Evolutionary conservation across 2,888 invertebrate genomes (phyloP).

Genomic region (Caenorhabditis zanzibari): DNA sequence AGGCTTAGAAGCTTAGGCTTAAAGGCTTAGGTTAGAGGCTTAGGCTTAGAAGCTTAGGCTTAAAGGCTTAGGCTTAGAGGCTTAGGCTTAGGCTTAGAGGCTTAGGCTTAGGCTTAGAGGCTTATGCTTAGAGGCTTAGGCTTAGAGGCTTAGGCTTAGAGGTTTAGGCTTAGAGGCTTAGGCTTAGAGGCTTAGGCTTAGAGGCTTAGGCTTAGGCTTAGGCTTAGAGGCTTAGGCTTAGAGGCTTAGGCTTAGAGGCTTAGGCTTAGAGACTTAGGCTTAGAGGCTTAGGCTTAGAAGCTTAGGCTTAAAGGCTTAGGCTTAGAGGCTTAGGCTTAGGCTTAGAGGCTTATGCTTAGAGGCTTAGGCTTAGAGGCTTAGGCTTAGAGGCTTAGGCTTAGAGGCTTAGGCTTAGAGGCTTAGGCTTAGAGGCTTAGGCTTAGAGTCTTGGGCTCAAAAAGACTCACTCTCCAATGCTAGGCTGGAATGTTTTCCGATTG

Average conservation of each 20-base stretch:
- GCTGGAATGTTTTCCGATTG: conserved; percentile 53
- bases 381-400: neutral
- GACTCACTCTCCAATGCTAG: conserved; percentile 76
- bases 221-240: neutral
- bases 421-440: neutral
- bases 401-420: neutral
- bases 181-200: no score
- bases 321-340: neutral
- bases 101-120: no score
- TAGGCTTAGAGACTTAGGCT: no score
- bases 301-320: no score
- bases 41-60: no score
- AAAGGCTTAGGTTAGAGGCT: no score
- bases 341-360: no score
- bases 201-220: neutral
- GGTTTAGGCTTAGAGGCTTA: neutral
- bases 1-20: no score
- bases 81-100: neutral
- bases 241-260: no score
- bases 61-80: neutral
- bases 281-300: no score
- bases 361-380: neutral
- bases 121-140: no score
- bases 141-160: no score
- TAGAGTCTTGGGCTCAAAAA: neutral